A percentile compares a stretch with the other conserved stretches of the same genome.
Conservation (phyloP, 2,888 invertebrate genomes). For the Pachycephus smyrnensis region DNA sequence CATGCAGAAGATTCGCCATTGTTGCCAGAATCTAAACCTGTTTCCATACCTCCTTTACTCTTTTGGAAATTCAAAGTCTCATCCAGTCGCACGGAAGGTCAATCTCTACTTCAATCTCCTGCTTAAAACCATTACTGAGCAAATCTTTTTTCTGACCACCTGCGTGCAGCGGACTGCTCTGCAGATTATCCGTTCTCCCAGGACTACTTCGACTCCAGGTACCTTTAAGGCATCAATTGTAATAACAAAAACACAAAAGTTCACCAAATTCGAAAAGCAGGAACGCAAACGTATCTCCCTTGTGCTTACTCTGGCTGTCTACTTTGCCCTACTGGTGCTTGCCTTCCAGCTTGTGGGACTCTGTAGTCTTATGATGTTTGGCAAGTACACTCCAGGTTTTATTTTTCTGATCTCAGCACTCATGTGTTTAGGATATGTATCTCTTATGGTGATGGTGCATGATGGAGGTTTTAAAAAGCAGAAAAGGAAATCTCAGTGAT, state of each 20-base stretch:
- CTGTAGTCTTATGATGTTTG: conserved; percentile 48
- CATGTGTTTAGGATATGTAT: conserved; percentile 57
- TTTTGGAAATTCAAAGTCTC: conserved; percentile 58
- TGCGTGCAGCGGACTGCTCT: conserved; percentile 40
- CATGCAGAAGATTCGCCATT: conserved; percentile 63
- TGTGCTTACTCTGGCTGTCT: conserved; percentile 49
- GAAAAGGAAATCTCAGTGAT: conserved; percentile 50
- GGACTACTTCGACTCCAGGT: not conserved
- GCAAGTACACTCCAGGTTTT: conserved; percentile 61
- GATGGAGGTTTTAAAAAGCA: conserved; percentile 36
- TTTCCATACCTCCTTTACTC: conserved; percentile 62
- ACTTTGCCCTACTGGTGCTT: conserved; percentile 53
- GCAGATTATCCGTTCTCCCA: conserved; percentile 15
- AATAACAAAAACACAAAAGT: conserved; percentile 13
- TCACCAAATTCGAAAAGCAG: conserved; percentile 32
- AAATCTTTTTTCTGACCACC: conserved; percentile 47
- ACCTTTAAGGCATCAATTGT: not conserved
- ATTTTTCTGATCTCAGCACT: conserved; percentile 56
- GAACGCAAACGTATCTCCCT: conserved; percentile 47
- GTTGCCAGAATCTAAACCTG: conserved; percentile 63
- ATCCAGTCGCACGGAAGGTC: conserved; percentile 53
- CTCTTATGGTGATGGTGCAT: conserved; percentile 53
- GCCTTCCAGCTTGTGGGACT: conserved; percentile 50
- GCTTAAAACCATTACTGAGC: conserved; percentile 42
- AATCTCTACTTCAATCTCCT: conserved; percentile 49